Conservation (phyloP, 1,140 invertebrate species). For the Uloborus diversus region DNA sequence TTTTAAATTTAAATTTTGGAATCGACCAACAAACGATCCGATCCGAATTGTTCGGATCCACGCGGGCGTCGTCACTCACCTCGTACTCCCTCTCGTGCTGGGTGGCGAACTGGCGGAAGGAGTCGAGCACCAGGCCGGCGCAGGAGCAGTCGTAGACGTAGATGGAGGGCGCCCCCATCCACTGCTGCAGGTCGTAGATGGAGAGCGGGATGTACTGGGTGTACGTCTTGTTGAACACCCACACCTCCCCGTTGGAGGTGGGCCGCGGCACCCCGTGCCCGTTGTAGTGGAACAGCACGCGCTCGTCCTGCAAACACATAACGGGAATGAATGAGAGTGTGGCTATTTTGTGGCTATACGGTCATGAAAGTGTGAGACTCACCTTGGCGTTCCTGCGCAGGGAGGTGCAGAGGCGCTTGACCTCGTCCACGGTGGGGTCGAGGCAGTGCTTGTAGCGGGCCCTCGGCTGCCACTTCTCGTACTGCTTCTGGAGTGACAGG, state of each 20-base stretch:
- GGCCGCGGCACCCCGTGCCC: conserved; percentile 99
- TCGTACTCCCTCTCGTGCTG: conserved; percentile 90
- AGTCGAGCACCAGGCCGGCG: conserved; percentile 94
- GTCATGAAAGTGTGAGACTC: not conserved
- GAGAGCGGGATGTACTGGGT: conserved; percentile 99
- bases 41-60: too few species aligned
- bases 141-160: conserved; percentile 99
- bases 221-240: conserved; percentile 99
- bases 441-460: conserved; percentile 95
- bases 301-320: conserved; percentile 76
- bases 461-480: conserved; percentile 96
- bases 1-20: too few species aligned
- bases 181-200: conserved; percentile 96
- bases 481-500: conserved; percentile 91
- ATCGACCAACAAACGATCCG: too few species aligned
- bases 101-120: conserved; percentile 89
- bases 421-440: conserved; percentile 97
- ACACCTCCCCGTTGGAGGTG: conserved; percentile 98
- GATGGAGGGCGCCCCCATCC: conserved; percentile 99
- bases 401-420: conserved; percentile 95
- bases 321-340: not conserved
- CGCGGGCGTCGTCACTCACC: too few species aligned
- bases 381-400: conserved; percentile 94
- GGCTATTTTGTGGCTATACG: too few species aligned
- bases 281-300: conserved; percentile 99